A percentile compares a stretch with the other conserved stretches of the same genome.
Evolutionary conservation across 2,113 vertebrate genomes (phyloP).

Genomic region (Syrmaticus mikado): DNA sequence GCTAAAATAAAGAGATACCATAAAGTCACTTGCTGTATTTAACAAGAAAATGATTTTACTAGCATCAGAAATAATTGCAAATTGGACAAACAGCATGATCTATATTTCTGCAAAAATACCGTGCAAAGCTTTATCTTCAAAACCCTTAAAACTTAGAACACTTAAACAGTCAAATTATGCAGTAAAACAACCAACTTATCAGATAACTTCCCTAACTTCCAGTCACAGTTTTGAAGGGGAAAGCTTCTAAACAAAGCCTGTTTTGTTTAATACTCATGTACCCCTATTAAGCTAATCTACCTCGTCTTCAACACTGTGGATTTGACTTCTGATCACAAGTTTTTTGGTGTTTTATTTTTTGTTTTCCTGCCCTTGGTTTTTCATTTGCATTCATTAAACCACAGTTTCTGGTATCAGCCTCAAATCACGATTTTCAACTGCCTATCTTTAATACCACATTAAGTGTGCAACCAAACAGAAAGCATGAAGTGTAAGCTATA

Average conservation of each 20-base stretch:
- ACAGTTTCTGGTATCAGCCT: not conserved
- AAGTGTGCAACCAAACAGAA: not conserved
- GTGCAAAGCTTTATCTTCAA: not conserved
- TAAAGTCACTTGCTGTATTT: not conserved
- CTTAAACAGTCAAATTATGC: not conserved
- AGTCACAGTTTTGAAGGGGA: not conserved
- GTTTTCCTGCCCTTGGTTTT: not conserved
- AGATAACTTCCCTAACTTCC: not conserved
- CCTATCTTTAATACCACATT: not conserved
- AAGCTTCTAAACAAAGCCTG: not conserved
- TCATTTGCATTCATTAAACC: not conserved
- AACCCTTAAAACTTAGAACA: not conserved
- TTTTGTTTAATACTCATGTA: not conserved
- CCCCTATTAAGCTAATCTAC: not conserved
- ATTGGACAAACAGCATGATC: not conserved
- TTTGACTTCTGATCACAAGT: not conserved
- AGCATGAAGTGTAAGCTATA: not conserved
- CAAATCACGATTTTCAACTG: not conserved
- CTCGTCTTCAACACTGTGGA: not conserved
- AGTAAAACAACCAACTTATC: not conserved
- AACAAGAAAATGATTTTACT: not conserved
- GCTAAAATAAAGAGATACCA: constrained; percentile 70
- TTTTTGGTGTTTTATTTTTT: no score
- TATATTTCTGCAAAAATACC: not conserved
- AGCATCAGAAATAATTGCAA: not conserved